phyloP scores from a whole-genome alignment of 2,113 vertebrate genomes.

The Cettia cetti region DNA sequence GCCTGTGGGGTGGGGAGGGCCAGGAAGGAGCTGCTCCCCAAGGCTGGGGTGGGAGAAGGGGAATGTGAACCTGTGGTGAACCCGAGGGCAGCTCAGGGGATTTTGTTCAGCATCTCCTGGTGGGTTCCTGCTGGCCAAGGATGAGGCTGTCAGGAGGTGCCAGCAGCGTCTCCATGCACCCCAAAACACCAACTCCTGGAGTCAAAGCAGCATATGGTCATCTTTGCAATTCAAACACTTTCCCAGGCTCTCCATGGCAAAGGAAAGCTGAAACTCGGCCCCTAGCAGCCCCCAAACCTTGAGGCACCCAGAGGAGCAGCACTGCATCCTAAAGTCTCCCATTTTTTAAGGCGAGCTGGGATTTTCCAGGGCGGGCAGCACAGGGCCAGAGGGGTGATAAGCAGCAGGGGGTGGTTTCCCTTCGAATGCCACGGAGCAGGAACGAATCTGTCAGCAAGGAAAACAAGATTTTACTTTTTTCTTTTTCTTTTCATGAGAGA shows the following conservation, averaged over 20 bases:
- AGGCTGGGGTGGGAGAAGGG: neutral
- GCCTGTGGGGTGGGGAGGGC: neutral
- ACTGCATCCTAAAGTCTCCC: neutral
- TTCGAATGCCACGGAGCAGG: neutral
- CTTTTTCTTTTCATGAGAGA: neutral
- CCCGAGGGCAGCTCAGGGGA: neutral
- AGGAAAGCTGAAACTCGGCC: neutral
- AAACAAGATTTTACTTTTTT: neutral
- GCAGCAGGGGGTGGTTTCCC: neutral
- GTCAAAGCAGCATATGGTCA: neutral
- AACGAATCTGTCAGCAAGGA: slow-evolving; percentile 31
- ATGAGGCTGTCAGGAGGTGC: neutral
- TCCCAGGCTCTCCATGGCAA: neutral
- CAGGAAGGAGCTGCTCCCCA: neutral
- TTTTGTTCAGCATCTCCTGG: neutral
- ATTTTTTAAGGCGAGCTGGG: neutral
- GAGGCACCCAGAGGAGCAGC: neutral
- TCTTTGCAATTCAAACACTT: neutral
- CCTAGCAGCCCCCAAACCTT: neutral
- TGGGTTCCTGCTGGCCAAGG: neutral
- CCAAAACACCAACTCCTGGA: neutral
- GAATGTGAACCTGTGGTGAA: neutral
- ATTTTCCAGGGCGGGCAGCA: neutral
- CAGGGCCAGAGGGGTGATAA: neutral
- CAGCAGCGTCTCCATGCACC: accelerated